A percentile compares a stretch with the other conserved stretches of the same genome.
These are phyloP conservation scores for Myrmecobius fasciatus DNA, from an alignment of 2,113 vertebrate species.

Conservation along the genomic window DNA sequence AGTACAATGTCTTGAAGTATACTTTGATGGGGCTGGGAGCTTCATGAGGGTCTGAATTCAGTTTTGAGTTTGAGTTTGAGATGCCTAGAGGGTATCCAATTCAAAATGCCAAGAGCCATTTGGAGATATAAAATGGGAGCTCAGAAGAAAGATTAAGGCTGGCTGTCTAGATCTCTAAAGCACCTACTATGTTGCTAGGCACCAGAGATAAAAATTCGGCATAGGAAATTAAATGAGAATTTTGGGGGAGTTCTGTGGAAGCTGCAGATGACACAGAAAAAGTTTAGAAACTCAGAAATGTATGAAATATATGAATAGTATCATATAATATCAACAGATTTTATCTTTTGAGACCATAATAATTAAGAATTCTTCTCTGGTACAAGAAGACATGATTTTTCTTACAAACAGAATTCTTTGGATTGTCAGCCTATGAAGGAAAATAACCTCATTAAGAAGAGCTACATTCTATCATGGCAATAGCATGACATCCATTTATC, in stretches of 20 bases:
- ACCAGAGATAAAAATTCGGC: background rate
- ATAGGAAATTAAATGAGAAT: too few relatives aligned
- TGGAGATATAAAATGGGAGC: background rate
- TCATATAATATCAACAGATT: too few relatives aligned
- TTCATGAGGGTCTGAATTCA: background rate
- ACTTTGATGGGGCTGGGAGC: background rate
- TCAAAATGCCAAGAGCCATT: background rate
- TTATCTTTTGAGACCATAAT: too few relatives aligned
- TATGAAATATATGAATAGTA: too few relatives aligned
- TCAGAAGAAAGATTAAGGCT: background rate
- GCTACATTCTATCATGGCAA: background rate
- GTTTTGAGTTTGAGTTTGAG: background rate
- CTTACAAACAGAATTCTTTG: slow-evolving; percentile 1
- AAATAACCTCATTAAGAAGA: background rate
- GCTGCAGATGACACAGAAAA: too few relatives aligned
- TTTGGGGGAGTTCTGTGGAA: too few relatives aligned
- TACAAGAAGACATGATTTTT: background rate
- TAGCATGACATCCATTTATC: background rate
- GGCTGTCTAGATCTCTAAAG: background rate
- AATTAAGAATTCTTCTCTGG: too few relatives aligned
- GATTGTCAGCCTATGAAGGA: background rate
- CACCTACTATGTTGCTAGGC: background rate
- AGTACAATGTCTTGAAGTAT: background rate
- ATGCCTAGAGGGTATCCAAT: background rate
- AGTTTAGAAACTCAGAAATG: too few relatives aligned